A percentile compares a stretch with the other conserved stretches of the same genome.
Evolutionary conservation across 2,888 invertebrate species (phyloP).

Genomic region (Dusona sp.): DNA sequence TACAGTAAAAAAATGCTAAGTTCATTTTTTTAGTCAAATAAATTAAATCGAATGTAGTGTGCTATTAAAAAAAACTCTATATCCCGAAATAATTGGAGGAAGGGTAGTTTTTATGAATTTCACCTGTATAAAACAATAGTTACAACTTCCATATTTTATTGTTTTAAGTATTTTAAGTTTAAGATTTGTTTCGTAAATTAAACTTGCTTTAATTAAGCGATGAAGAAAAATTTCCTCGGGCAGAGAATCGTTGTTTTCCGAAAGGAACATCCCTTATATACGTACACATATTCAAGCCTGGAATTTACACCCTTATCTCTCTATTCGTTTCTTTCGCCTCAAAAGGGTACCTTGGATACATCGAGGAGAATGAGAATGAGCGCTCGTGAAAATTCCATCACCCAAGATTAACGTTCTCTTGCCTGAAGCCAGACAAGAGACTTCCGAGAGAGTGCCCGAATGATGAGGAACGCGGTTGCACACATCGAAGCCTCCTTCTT

Average conservation of each 20-base stretch:
- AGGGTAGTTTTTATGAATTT: background rate
- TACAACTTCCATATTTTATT: too few relatives aligned
- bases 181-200: background rate
- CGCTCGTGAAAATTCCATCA: conserved; percentile 65
- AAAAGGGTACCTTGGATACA: conserved; percentile 44
- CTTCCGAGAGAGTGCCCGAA: conserved; percentile 30
- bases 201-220: background rate
- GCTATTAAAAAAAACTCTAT: background rate
- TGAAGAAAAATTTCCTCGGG: background rate
- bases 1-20: background rate
- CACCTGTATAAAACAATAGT: background rate
- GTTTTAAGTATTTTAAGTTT: too few relatives aligned
- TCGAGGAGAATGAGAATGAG: conserved; percentile 30
- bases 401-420: conserved; percentile 63
- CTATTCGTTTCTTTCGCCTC: background rate
- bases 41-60: background rate
- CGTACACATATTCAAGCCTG: conserved; percentile 7
- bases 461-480: conserved; percentile 27
- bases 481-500: background rate
- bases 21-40: background rate
- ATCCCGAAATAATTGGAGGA: background rate
- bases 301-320: conserved; percentile 50
- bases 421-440: conserved; percentile 56
- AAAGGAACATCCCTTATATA: background rate
- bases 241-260: background rate